Conservation (phyloP, 2,113 vertebrate species). For the Bubo blakistoni region DNA sequence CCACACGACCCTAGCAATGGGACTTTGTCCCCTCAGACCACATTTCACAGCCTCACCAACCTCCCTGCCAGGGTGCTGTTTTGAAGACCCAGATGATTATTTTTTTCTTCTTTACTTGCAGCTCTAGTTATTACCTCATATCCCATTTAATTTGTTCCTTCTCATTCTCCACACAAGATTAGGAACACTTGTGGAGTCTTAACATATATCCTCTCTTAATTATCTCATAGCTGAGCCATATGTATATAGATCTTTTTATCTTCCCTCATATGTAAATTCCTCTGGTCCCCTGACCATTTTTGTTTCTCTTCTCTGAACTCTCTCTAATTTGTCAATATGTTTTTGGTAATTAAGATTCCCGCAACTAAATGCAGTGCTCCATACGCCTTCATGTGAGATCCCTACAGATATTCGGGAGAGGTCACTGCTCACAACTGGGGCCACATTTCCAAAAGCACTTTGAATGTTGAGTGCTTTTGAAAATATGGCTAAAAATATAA, state of each 20-base stretch:
- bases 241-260: slow-evolving; percentile 20
- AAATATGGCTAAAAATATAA: neutral
- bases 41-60: neutral
- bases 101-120: neutral
- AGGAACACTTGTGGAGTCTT: slow-evolving; percentile 19
- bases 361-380: neutral
- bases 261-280: slow-evolving; percentile 50
- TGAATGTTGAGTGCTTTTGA: slow-evolving; percentile 8
- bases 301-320: slow-evolving; percentile 53
- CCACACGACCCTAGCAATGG: neutral
- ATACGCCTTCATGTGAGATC: neutral
- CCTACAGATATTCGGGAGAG: slow-evolving; percentile 9
- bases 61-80: neutral
- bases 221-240: neutral
- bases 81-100: neutral
- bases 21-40: neutral
- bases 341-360: slow-evolving; percentile 47
- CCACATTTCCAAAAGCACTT: slow-evolving; percentile 27
- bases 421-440: slow-evolving; percentile 23
- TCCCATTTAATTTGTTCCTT: slow-evolving; percentile 16
- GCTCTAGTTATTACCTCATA: neutral
- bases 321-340: slow-evolving; percentile 63
- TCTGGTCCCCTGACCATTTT: slow-evolving; percentile 44
- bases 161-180: neutral
- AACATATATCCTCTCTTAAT: slow-evolving; percentile 19